These are phyloP conservation scores for Corythoichthys haematopterus DNA, from an alignment of 2,113 vertebrate genomes.

Conservation along the genomic window DNA sequence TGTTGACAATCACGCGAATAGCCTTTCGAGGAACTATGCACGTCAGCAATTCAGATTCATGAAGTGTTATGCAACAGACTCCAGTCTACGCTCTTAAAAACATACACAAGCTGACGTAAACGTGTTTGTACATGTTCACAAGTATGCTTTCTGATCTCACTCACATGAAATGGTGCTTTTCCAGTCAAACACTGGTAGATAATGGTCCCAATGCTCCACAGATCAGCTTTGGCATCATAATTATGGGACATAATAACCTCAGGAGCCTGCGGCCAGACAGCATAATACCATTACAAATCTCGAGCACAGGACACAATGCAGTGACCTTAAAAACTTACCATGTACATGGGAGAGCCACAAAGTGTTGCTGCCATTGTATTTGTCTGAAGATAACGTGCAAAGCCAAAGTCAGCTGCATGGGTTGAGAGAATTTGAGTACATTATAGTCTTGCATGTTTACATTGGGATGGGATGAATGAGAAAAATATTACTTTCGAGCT, in stretches of 20 bases:
- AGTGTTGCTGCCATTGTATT: constrained; percentile 94
- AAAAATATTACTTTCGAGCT: background rate
- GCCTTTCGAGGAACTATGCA: constrained; percentile 12
- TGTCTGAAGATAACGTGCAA: constrained; percentile 90
- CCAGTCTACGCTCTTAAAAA: background rate
- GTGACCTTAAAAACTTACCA: constrained; percentile 75
- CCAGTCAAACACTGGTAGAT: constrained; percentile 95
- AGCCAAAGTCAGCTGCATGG: constrained; percentile 88
- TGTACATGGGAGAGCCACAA: constrained; percentile 97
- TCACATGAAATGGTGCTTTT: constrained; percentile 92
- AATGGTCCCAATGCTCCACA: constrained; percentile 97
- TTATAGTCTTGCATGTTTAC: background rate
- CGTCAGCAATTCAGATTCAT: constrained; percentile 17
- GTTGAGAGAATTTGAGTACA: constrained; percentile 7
- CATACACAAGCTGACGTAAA: background rate
- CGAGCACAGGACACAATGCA: constrained; percentile 1
- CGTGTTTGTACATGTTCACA: background rate
- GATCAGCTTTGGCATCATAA: constrained; percentile 94
- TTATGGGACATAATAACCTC: constrained; percentile 98
- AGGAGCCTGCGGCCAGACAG: constrained; percentile 77
- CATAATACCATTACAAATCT: constrained; percentile 15
- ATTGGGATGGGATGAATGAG: background rate
- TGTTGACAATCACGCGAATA: constrained; percentile 9
- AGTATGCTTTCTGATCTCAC: constrained; percentile 16
- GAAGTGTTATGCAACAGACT: background rate